These are phyloP conservation scores for Drosophila sp. DNA, from an alignment of 1,140 invertebrate genomes.

Conservation along the genomic window DNA sequence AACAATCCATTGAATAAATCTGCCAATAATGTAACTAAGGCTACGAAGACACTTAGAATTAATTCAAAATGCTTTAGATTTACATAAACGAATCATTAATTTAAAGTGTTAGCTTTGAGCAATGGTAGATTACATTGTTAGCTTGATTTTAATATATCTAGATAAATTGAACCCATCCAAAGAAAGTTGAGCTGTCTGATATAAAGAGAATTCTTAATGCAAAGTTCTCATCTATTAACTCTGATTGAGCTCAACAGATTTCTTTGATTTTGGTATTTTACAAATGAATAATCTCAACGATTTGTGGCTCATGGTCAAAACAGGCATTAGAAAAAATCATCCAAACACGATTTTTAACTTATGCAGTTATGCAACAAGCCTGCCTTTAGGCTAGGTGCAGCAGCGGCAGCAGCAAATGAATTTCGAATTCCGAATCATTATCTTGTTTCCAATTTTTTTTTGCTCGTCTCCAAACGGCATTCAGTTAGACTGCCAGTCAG, in stretches of 20 bases:
- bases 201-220: no score
- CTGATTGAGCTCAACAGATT: not conserved
- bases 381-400: constrained; percentile 8
- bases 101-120: no score
- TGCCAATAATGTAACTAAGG: no score
- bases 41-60: no score
- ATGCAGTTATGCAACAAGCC: constrained; percentile 1
- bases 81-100: no score
- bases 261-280: not conserved
- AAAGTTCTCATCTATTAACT: not conserved
- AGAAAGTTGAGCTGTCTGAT: no score
- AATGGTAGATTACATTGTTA: no score
- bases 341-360: constrained; percentile 4
- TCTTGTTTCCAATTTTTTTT: not conserved
- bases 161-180: no score
- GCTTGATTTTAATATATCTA: no score
- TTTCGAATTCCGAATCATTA: constrained; percentile 1
- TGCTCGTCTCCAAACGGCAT: constrained; percentile 14
- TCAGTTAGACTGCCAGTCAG: constrained; percentile 20
- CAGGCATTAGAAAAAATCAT: not conserved
- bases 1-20: no score
- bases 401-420: not conserved
- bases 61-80: no score
- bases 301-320: constrained; percentile 4
- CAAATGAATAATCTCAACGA: not conserved